A percentile compares a stretch with the other conserved stretches of the same genome.
Evolutionary conservation across 2,888 invertebrate genomes (phyloP).

Genomic region (Phasia obesa): DNA sequence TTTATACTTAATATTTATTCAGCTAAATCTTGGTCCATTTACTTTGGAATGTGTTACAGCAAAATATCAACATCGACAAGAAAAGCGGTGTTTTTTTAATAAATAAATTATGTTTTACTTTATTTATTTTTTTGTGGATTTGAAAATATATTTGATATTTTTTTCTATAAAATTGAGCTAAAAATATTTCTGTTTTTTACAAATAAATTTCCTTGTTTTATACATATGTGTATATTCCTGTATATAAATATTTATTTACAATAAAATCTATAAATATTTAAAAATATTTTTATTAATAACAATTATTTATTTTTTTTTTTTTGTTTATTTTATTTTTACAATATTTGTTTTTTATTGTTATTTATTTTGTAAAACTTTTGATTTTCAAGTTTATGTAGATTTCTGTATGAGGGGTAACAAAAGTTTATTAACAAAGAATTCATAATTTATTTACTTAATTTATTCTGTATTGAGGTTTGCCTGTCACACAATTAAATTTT

Average conservation of each 20-base stretch:
- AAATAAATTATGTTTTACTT: not conserved
- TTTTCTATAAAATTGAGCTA: slow-evolving; percentile 70
- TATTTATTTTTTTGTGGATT: not conserved
- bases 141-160: slow-evolving; percentile 9
- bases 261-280: slow-evolving; percentile 31
- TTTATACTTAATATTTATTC: slow-evolving; percentile 30
- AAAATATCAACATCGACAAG: slow-evolving; percentile 58
- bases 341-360: not conserved
- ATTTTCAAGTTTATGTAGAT: not conserved
- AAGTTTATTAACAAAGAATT: no score
- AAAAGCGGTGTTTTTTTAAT: slow-evolving; percentile 53
- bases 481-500: no score
- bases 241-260: slow-evolving; percentile 44
- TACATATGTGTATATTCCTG: slow-evolving; percentile 55
- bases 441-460: no score
- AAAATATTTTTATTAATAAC: slow-evolving; percentile 33
- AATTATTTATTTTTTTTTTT: slow-evolving; percentile 10
- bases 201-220: not conserved
- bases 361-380: not conserved
- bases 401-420: not conserved
- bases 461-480: no score
- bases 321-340: not conserved
- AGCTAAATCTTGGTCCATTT: slow-evolving; percentile 65
- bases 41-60: slow-evolving; percentile 79
- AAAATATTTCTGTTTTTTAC: slow-evolving; percentile 56